Evolutionary conservation across 2,888 invertebrate genomes (phyloP).

Genomic region (Chirona hameri): DNA sequence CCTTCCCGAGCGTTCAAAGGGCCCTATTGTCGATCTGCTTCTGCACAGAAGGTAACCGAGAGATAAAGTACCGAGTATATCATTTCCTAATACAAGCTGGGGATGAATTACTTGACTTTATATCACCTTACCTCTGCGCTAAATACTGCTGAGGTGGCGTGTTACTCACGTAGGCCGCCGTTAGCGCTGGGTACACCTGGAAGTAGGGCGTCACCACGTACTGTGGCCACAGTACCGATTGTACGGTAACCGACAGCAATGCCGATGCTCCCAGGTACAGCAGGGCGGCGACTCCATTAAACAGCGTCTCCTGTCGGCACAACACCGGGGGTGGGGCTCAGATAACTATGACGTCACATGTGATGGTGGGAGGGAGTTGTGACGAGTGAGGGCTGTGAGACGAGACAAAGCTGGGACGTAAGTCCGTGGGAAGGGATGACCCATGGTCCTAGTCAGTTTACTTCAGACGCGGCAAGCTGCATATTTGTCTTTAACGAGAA

Average conservation of each 20-base stretch:
- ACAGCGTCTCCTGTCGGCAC: conserved; percentile 67
- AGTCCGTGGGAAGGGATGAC: too few species aligned
- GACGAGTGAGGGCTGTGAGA: too few species aligned
- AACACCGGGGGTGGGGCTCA: too few species aligned
- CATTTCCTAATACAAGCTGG: neutral
- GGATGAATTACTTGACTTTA: neutral
- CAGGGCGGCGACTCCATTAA: conserved; percentile 70
- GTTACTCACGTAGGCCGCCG: conserved; percentile 74
- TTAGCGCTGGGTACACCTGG: conserved; percentile 84
- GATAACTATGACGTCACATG: neutral
- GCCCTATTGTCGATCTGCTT: neutral
- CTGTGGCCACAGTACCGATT: conserved; percentile 69
- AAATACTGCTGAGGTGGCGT: neutral
- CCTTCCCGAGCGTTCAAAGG: too few species aligned
- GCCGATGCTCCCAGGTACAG: conserved; percentile 74
- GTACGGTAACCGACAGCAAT: conserved; percentile 73
- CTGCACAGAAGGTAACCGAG: neutral
- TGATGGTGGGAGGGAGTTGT: too few species aligned
- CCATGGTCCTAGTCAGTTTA: too few species aligned
- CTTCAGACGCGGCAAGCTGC: too few species aligned
- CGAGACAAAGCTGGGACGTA: too few species aligned
- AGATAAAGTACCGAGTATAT: neutral
- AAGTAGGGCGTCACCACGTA: conserved; percentile 69
- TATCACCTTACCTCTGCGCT: neutral
- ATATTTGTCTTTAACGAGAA: too few species aligned